Percentiles rank a stretch among this genome's conserved stretches.
Evolutionary conservation across 2,888 invertebrate genomes (phyloP).

Genomic region (Caenorhabditis sp.): DNA sequence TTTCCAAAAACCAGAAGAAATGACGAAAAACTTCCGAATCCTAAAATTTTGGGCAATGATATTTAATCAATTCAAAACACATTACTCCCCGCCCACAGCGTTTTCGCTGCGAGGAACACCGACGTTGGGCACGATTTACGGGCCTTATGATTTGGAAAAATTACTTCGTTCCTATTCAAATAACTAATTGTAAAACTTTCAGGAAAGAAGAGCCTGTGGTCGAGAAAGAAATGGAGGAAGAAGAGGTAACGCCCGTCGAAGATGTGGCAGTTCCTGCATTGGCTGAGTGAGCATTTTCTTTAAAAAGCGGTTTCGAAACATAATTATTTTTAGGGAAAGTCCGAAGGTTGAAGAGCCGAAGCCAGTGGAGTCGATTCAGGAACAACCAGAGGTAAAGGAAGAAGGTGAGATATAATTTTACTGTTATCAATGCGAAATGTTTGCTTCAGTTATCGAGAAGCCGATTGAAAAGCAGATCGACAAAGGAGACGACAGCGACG

Average conservation of each 20-base stretch:
- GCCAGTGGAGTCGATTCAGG: slow-evolving; percentile 15
- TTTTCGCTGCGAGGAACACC: not conserved
- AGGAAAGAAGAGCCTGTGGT: slow-evolving; percentile 25
- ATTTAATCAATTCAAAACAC: not conserved
- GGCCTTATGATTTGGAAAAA: too few relatives aligned
- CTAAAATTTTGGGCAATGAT: too few relatives aligned
- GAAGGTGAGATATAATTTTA: slow-evolving; percentile 7
- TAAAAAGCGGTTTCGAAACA: not conserved
- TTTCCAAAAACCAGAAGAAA: too few relatives aligned
- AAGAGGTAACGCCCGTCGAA: not conserved
- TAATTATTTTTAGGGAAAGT: slow-evolving; percentile 1
- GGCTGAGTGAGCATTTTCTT: slow-evolving; percentile 1
- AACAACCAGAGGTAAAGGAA: slow-evolving; percentile 1
- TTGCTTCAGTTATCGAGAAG: slow-evolving; percentile 14
- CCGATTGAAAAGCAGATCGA: not conserved
- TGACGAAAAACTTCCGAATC: too few relatives aligned
- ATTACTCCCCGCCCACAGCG: not conserved
- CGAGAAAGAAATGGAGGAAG: slow-evolving; percentile 6
- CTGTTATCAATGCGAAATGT: not conserved
- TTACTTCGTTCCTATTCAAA: too few relatives aligned
- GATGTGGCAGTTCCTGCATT: not conserved
- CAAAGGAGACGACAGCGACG: slow-evolving; percentile 52
- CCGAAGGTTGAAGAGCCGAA: slow-evolving; percentile 16
- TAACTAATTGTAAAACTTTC: slow-evolving; percentile 2
- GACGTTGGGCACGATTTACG: not conserved